Percentiles rank a stretch among this genome's conserved stretches.
These are phyloP conservation scores for Varanus komodoensis DNA, from an alignment of 2,113 vertebrate genomes.

Conservation along the genomic window DNA sequence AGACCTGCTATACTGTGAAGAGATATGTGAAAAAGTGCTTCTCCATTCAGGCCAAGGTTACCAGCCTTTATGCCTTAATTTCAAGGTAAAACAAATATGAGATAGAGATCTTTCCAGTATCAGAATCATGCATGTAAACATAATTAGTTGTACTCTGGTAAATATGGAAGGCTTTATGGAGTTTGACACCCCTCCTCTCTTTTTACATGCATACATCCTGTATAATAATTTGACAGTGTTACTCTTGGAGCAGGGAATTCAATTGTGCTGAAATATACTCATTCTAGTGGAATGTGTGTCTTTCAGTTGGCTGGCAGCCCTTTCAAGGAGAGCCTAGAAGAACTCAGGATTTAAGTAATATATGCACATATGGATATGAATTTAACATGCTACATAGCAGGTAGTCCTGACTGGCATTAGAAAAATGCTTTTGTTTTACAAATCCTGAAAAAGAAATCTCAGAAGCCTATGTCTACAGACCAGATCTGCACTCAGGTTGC, in stretches of 20 bases:
- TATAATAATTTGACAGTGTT: not conserved
- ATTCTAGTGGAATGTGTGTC: slow-evolving; percentile 9
- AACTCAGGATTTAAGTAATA: slow-evolving; percentile 33
- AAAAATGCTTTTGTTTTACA: not conserved
- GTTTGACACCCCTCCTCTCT: not conserved
- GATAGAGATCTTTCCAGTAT: not conserved
- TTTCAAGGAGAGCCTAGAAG: slow-evolving; percentile 36
- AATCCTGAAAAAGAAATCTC: slow-evolving; percentile 11
- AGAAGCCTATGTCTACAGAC: not conserved
- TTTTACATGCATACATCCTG: not conserved
- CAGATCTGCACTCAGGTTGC: not conserved
- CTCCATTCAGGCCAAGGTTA: not conserved
- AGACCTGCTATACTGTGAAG: not conserved
- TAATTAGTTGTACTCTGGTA: slow-evolving; percentile 23
- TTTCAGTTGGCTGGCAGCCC: slow-evolving; percentile 25
- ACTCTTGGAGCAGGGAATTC: not conserved
- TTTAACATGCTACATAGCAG: slow-evolving; percentile 27
- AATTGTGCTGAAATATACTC: slow-evolving; percentile 17
- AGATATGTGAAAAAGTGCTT: not conserved
- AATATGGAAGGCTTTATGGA: slow-evolving; percentile 6
- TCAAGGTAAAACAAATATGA: slow-evolving; percentile 10
- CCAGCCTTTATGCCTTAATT: slow-evolving; percentile 1
- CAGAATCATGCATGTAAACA: slow-evolving; percentile 1
- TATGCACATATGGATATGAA: slow-evolving; percentile 41
- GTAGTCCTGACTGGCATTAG: slow-evolving; percentile 20